Base-by-base conservation (phyloP, 2,113 vertebrate species). In the Myocastor coypus region DNA sequence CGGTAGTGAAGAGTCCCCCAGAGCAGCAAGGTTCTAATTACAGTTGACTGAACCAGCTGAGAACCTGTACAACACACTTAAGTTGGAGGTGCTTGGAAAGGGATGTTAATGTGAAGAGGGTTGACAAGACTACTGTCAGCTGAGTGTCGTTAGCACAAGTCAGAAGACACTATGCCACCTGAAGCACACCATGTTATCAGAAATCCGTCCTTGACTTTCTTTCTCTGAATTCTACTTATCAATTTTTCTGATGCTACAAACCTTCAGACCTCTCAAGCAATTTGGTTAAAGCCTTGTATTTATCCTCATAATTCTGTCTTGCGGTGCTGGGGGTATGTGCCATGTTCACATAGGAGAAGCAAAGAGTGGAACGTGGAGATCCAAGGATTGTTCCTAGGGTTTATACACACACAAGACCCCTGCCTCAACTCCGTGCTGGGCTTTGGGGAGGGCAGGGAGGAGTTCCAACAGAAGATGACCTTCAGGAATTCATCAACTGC, bases 161-260 rank as follows among this genome's bases (percentile, higher is more conserved):
- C 80, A 8, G 50, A 37, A 83, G 57, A 57, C 1, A 26, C 95
- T 52, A 5, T 19, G 68, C 34, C 8, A 5, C 11, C 2, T 20
- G 0, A 1, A 52, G 66, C 55, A 34, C 73, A 0, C 11, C 0
- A 0, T 0, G 0, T 52, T 50, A 32, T 63, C 85, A 13, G 82
- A 87, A 86, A 90, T 57, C 82, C 91, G 4, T 20, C 78, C 86
- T 68, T 0, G 1, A 22, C 42, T 17, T 68, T 52, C 5, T 6
- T 57, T 8, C 34, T 87, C 42, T 52, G 19, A 24, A 13, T 57
- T 17, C 50, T 14, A 83, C 63, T 64, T 8, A 52, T 69, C 87
- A n/a, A 40, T 30, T 61, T 32, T 32, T 52, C 57, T 89, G 17
- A 22, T 46, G 24, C 13, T 6, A 28, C 7, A 26, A 52, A 46